Evolutionary conservation across 2,888 invertebrate genomes (phyloP), one percentile per base, ranked within the genome.

Genomic region (Tachystola acroxantha): DNA sequence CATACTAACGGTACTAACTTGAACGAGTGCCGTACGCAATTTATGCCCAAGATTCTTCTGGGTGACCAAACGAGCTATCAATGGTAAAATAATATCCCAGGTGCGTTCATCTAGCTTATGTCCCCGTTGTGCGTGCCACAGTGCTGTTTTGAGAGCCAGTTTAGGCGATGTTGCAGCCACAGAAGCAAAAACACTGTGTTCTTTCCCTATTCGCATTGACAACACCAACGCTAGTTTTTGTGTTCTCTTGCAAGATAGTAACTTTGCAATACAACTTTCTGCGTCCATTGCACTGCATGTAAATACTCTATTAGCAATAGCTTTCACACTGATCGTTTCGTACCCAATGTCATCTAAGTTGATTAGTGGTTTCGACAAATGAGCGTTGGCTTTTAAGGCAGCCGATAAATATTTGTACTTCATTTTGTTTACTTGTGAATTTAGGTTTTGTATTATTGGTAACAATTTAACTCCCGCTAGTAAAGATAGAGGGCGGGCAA

Each of bases 1-100:
- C 11, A 37, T 39, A 2, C 54, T 32, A 0, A 48, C 36, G 1
- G 64, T 40, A 2, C 34, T n/a, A n/a, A n/a, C n/a, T n/a, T n/a
- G n/a, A n/a, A n/a, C 2, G 39, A 49, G 36, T 26, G 24, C 11
- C 5, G 35, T 24, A 2, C 24, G n/a, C n/a, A 24, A n/a, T n/a
- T n/a, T 6, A n/a, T n/a, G n/a, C n/a, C n/a, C n/a, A 20, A 48
- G 40, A 1, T 43, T 7, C 4, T 2, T 47, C 10, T 43, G 26
- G 10, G 42, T 41, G 4, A 59, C 48, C 6, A 63, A 34, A 6
- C 46, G 47, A 10, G 36, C 19, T 5, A 79, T 45, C 0, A 64
- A 19, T 1, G 56, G 48, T 40, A 67, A 67, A 6, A 71, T 39
- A 6, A 54, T 46, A 10, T 56, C 39, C 77, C 76, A 79, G n/a